Conservation (phyloP, 2,797 vertebrate species). For the Cirrhinus mrigala region DNA sequence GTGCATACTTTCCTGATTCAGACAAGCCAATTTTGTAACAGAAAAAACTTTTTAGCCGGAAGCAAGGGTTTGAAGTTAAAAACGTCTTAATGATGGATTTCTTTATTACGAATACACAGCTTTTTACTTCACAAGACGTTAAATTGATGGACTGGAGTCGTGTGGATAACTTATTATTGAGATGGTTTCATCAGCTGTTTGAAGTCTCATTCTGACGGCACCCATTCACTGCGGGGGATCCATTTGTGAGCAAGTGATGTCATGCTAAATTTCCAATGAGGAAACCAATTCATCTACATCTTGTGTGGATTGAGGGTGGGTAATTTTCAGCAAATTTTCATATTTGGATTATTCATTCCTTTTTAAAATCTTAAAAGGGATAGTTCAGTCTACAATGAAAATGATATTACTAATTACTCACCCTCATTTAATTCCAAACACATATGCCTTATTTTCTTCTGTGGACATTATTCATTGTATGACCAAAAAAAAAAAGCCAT, state of each 20-base stretch:
- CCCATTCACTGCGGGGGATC: background rate
- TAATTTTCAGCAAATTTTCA: background rate
- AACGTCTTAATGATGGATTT: background rate
- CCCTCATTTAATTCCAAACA: background rate
- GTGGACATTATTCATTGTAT: background rate
- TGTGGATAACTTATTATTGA: background rate
- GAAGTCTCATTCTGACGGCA: background rate
- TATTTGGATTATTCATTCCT: background rate
- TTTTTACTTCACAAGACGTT: background rate
- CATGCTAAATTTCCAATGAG: background rate
- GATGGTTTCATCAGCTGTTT: background rate
- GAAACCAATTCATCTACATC: background rate
- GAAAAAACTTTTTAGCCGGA: background rate
- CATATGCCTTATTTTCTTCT: background rate
- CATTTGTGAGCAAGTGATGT: background rate
- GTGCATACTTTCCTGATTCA: background rate
- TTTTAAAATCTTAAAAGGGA: background rate
- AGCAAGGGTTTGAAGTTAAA: background rate
- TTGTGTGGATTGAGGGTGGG: background rate
- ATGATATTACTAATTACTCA: background rate
- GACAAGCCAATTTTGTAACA: too few species aligned
- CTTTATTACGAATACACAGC: background rate
- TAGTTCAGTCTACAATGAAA: background rate
- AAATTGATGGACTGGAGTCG: background rate
- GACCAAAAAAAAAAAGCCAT: too few species aligned